Evolutionary conservation across 2,888 invertebrate species (phyloP).

Genomic region (Ochropleura plecta): DNA sequence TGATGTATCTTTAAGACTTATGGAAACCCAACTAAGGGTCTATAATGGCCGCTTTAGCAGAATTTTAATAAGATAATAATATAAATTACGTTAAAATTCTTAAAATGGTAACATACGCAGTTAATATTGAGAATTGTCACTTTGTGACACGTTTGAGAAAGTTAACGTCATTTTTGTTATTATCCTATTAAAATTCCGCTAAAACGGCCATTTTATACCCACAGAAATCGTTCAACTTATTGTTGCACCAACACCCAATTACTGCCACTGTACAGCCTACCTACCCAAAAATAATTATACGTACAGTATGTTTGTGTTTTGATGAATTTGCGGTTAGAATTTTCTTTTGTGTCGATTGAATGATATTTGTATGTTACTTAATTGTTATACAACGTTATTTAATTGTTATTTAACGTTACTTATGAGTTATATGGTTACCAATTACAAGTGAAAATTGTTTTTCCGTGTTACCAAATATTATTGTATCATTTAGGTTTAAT

Average conservation of each 20-base stretch:
- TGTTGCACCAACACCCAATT: not conserved
- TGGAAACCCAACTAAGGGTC: too few relatives aligned
- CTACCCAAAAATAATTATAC: not conserved
- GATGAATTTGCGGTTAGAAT: not conserved
- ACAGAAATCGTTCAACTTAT: not conserved
- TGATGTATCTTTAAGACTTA: too few relatives aligned
- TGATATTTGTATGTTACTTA: slow-evolving; percentile 50
- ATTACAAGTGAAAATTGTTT: slow-evolving; percentile 51
- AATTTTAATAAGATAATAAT: too few relatives aligned
- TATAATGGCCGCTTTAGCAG: too few relatives aligned
- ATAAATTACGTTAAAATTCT: too few relatives aligned
- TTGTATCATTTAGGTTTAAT: slow-evolving; percentile 56
- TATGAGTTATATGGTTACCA: slow-evolving; percentile 61
- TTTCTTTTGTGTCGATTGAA: slow-evolving; percentile 32
- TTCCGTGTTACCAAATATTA: slow-evolving; percentile 71
- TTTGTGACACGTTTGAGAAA: too few relatives aligned
- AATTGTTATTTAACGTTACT: slow-evolving; percentile 44
- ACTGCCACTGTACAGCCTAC: slow-evolving; percentile 1
- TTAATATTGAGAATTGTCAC: too few relatives aligned
- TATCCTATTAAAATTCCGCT: too few relatives aligned
- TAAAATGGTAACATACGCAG: too few relatives aligned
- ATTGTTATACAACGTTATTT: slow-evolving; percentile 49
- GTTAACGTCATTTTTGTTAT: too few relatives aligned
- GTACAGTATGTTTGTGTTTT: slow-evolving; percentile 25
- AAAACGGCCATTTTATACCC: too few relatives aligned